phyloP scores from a whole-genome alignment of 1,140 invertebrate genomes.

The Teleopsis dalmanni region DNA sequence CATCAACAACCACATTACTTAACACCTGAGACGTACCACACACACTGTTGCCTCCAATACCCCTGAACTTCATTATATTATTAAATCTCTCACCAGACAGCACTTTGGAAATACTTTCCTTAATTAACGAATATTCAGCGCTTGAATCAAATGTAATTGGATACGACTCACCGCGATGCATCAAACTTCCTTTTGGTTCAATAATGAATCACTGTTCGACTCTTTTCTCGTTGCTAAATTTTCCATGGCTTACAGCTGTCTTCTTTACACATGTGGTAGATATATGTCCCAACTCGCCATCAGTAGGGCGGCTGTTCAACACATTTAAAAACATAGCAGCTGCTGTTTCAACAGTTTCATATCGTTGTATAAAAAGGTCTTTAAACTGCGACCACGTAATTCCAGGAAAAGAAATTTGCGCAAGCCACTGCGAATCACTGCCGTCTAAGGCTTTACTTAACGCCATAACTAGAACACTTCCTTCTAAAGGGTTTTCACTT shows the following conservation, averaged over 20 bases:
- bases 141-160: background rate
- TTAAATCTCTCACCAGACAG: background rate
- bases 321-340: no score
- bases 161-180: background rate
- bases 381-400: no score
- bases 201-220: background rate
- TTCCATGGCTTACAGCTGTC: background rate
- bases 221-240: background rate
- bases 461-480: no score
- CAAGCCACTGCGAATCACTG: no score
- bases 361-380: no score
- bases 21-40: background rate
- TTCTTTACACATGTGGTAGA: background rate
- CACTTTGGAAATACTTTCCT: background rate
- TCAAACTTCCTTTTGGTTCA: background rate
- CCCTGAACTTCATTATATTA: slow-evolving; percentile 1
- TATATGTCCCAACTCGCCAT: background rate
- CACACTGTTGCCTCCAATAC: slow-evolving; percentile 7
- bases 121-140: background rate
- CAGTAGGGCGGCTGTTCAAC: background rate
- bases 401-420: no score
- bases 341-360: no score
- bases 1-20: slow-evolving; percentile 3
- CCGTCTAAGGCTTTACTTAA: no score
- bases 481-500: no score